Conservation (phyloP, 2,888 invertebrate species). For the Synergus japonicus region DNA sequence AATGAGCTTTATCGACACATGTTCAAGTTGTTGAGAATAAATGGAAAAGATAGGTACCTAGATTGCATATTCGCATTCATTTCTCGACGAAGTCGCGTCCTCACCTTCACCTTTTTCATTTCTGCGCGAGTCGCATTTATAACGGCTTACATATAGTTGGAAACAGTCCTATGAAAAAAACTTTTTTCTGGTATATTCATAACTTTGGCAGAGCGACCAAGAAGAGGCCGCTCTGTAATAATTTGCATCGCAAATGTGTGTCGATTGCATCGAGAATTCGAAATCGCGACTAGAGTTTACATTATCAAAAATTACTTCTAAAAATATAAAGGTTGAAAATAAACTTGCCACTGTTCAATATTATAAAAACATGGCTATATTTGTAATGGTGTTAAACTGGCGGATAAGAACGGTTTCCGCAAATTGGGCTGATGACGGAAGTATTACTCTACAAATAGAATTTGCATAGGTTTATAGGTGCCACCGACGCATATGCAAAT, state of each 20-base stretch:
- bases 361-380: background rate
- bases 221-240: background rate
- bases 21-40: background rate
- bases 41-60: background rate
- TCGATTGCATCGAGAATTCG: background rate
- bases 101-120: background rate
- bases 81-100: background rate
- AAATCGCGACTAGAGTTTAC: background rate
- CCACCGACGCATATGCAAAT: background rate
- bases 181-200: background rate
- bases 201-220: background rate
- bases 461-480: background rate
- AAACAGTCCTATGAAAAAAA: background rate
- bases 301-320: background rate
- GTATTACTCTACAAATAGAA: background rate
- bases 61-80: background rate
- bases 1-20: constrained; percentile 43
- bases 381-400: background rate
- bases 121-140: background rate
- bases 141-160: background rate
- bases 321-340: background rate
- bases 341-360: background rate
- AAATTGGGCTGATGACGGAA: background rate
- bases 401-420: background rate
- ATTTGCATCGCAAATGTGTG: background rate